Evolutionary conservation across 2,113 vertebrate species (phyloP).

Genomic region (Hippocampus guttulatus): DNA sequence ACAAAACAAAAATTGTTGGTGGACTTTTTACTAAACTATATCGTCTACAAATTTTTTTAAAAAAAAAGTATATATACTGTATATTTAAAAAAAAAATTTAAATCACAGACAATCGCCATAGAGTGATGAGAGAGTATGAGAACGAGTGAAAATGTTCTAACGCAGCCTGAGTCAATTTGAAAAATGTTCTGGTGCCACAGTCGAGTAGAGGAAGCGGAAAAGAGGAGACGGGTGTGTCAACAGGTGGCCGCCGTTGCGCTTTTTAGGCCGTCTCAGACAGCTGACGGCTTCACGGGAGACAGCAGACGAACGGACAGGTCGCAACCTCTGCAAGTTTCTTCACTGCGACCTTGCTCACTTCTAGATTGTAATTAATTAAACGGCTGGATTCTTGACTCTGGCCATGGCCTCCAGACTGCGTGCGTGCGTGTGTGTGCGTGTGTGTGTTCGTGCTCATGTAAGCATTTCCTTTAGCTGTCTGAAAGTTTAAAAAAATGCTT

Average conservation of each 20-base stretch:
- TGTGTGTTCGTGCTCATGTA: slow-evolving; percentile 5
- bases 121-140: too few species aligned
- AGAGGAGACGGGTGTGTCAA: background rate
- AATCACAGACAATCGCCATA: too few species aligned
- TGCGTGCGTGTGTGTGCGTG: slow-evolving; percentile 2
- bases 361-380: slow-evolving; percentile 10
- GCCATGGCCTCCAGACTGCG: background rate
- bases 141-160: background rate
- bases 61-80: too few species aligned
- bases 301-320: background rate
- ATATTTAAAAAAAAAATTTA: too few species aligned
- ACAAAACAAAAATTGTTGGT: background rate
- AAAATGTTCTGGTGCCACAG: background rate
- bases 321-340: slow-evolving; percentile 2
- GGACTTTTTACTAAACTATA: background rate
- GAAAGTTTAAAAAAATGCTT: background rate
- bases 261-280: background rate
- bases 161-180: background rate
- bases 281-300: background rate
- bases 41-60: too few species aligned
- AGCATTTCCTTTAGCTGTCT: slow-evolving; percentile 1
- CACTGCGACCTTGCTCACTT: slow-evolving; percentile 6
- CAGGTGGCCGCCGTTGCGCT: background rate
- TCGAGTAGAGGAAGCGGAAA: background rate
- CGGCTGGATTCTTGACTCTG: background rate